These are phyloP conservation scores for Chromoteleia sp. DNA, from an alignment of 2,888 invertebrate genomes.

Conservation along the genomic window DNA sequence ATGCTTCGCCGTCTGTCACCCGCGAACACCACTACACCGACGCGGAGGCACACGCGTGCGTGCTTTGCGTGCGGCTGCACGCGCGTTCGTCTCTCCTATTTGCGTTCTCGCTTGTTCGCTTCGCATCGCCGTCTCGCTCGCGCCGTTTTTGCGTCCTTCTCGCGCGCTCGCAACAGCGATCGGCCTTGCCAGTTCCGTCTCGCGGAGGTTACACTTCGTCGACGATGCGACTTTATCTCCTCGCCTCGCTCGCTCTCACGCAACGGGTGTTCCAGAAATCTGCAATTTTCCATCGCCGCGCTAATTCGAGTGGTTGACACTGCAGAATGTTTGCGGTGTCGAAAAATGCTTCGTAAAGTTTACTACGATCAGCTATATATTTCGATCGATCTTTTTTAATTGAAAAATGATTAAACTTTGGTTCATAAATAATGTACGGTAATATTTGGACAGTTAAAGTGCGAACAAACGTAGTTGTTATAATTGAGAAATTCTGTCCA, in stretches of 20 bases:
- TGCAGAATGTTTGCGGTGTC: too few relatives aligned
- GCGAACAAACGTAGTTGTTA: too few relatives aligned
- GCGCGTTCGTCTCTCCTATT: slow-evolving; percentile 47
- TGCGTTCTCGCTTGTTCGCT: slow-evolving; percentile 40
- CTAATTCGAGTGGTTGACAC: too few relatives aligned
- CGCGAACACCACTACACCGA: slow-evolving; percentile 59
- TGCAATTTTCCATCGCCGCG: slow-evolving; percentile 11
- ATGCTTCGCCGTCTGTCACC: slow-evolving; percentile 72
- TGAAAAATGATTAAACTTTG: too few relatives aligned
- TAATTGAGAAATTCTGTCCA: too few relatives aligned
- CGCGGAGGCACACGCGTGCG: slow-evolving; percentile 62
- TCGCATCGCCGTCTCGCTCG: slow-evolving; percentile 15
- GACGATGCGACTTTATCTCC: slow-evolving; percentile 66
- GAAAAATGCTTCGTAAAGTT: too few relatives aligned
- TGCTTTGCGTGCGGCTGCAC: slow-evolving; percentile 66
- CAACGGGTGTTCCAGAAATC: slow-evolving; percentile 48
- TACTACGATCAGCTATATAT: too few relatives aligned
- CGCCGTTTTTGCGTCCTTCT: slow-evolving; percentile 22
- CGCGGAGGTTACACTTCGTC: slow-evolving; percentile 69
- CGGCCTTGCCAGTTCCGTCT: slow-evolving; percentile 78
- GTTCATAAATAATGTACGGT: too few relatives aligned
- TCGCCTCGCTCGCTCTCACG: slow-evolving; percentile 52
- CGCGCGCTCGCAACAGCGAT: slow-evolving; percentile 59
- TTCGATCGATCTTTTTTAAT: too few relatives aligned
- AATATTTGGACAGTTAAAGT: too few relatives aligned